These are phyloP conservation scores for Meleagris gallopavo DNA, from an alignment of 2,113 vertebrate genomes.

Conservation along the genomic window DNA sequence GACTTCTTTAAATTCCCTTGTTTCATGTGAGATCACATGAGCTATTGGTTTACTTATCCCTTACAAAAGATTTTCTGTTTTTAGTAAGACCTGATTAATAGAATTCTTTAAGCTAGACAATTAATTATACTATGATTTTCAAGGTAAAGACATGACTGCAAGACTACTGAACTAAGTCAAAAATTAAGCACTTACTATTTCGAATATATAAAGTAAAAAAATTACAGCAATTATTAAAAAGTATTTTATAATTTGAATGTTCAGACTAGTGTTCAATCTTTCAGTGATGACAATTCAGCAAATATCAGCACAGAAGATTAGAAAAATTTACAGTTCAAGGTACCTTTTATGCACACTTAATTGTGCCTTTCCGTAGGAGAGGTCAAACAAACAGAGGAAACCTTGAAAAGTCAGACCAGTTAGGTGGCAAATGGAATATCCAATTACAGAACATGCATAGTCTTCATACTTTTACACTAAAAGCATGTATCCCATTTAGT, in stretches of 20 bases:
- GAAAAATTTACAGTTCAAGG: background rate
- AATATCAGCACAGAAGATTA: background rate
- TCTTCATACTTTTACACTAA: background rate
- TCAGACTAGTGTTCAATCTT: background rate
- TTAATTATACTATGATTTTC: background rate
- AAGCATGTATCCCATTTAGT: background rate
- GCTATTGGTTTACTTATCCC: slow-evolving; percentile 48
- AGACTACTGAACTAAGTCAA: background rate
- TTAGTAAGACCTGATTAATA: slow-evolving; percentile 28
- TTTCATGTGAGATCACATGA: slow-evolving; percentile 47
- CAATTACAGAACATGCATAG: background rate
- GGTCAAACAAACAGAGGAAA: background rate
- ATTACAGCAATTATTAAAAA: background rate
- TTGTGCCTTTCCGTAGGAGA: background rate
- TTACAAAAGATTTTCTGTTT: slow-evolving; percentile 36
- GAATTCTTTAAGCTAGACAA: background rate
- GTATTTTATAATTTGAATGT: background rate
- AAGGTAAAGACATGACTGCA: background rate
- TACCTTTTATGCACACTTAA: background rate
- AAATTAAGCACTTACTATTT: background rate
- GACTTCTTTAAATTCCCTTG: slow-evolving; percentile 66
- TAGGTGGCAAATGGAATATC: background rate
- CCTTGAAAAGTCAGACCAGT: background rate
- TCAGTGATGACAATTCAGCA: background rate
- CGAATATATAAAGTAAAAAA: background rate